phyloP scores from a whole-genome alignment of 2,113 vertebrate species.

The Nothoprocta pentlandii region DNA sequence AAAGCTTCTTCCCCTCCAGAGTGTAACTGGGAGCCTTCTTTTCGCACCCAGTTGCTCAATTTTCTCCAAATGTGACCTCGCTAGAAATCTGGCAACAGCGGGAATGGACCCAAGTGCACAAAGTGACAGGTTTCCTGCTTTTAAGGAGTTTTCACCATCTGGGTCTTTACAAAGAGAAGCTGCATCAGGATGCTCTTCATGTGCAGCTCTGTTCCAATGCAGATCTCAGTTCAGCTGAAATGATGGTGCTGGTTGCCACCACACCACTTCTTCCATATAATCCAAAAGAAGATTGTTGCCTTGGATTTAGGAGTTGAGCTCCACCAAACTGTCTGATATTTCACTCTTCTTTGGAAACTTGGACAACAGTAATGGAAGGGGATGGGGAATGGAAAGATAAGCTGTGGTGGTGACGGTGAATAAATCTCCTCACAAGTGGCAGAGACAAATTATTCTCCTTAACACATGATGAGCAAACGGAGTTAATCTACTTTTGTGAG shows the following conservation, averaged over 20 bases:
- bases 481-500: neutral
- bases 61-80: neutral
- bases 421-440: neutral
- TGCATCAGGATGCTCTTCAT: neutral
- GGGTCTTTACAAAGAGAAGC: neutral
- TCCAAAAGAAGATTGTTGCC: constrained; percentile 18
- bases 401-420: neutral
- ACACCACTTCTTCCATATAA: neutral
- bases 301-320: neutral
- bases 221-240: constrained; percentile 27
- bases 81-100: neutral
- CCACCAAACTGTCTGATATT: neutral
- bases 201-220: neutral
- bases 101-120: neutral
- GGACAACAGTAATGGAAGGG: neutral
- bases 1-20: neutral
- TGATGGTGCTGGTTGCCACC: neutral
- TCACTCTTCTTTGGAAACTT: neutral
- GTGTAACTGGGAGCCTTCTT: neutral
- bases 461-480: neutral
- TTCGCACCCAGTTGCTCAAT: neutral
- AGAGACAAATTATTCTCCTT: neutral
- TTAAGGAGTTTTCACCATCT: neutral
- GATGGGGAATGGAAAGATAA: neutral
- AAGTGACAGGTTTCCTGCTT: neutral